Evolutionary conservation across 2,888 invertebrate genomes (phyloP).

Genomic region (Cerceris ruficornis): DNA sequence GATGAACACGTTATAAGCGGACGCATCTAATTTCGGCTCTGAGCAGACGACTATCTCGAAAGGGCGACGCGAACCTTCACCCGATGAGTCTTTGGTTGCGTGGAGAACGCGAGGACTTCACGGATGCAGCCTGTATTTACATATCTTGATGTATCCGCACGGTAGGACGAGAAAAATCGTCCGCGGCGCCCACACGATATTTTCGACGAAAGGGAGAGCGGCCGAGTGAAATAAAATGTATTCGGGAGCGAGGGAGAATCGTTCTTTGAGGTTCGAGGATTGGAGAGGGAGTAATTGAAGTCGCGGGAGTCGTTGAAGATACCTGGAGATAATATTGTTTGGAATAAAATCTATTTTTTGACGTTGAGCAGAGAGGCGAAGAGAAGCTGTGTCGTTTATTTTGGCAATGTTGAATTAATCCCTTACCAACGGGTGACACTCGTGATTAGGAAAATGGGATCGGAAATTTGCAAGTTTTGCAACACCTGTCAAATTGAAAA

Average conservation of each 20-base stretch:
- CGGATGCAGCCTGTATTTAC: constrained; percentile 51
- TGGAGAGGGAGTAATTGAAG: too few species aligned
- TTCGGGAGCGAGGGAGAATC: neutral
- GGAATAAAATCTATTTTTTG: too few species aligned
- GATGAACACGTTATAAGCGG: constrained; percentile 60
- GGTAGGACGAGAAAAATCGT: constrained; percentile 52
- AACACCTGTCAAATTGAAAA: too few species aligned
- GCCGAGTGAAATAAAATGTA: neutral
- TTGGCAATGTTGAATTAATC: too few species aligned
- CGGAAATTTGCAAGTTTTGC: too few species aligned
- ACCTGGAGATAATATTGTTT: too few species aligned
- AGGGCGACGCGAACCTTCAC: neutral
- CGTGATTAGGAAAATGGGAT: too few species aligned
- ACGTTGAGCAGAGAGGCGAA: too few species aligned
- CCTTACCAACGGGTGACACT: too few species aligned
- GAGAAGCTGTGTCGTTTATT: too few species aligned
- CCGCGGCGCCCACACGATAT: neutral
- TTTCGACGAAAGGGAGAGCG: neutral
- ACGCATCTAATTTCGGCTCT: constrained; percentile 45
- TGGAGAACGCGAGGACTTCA: constrained; percentile 19
- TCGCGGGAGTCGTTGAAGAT: too few species aligned
- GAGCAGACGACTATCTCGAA: neutral
- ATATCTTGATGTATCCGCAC: constrained; percentile 60
- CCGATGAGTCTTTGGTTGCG: neutral
- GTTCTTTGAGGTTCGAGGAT: too few species aligned